Evolutionary conservation across 2,797 vertebrate species (phyloP).

Genomic region (Echiichthys vipera): DNA sequence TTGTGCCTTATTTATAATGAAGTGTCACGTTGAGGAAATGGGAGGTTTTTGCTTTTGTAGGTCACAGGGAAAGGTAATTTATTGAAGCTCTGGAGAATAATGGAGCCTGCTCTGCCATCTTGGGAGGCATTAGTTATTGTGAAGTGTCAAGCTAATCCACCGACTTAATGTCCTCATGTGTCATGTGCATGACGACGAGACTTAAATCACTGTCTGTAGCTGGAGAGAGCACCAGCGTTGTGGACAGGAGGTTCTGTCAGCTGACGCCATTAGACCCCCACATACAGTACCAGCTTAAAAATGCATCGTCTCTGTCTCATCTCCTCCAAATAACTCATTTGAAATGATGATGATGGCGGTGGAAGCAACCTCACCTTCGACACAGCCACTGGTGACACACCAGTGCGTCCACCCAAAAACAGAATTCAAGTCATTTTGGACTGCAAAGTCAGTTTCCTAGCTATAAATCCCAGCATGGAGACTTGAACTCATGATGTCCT

Average conservation of each 20-base stretch:
- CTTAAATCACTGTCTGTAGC: conserved; percentile 57
- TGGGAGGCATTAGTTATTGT: conserved; percentile 74
- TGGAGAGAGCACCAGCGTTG: conserved; percentile 2
- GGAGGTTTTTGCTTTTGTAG: conserved; percentile 65
- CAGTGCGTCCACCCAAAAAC: neutral
- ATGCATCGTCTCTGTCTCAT: conserved; percentile 41
- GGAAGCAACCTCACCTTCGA: conserved; percentile 20
- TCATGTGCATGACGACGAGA: conserved; percentile 41
- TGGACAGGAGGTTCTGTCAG: conserved; percentile 29
- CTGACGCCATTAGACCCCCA: conserved; percentile 37
- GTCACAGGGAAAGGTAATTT: conserved; percentile 73
- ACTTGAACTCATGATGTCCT: neutral
- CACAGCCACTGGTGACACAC: conserved; percentile 8
- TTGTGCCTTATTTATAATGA: conserved; percentile 68
- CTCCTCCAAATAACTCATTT: conserved; percentile 39
- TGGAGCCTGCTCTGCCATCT: conserved; percentile 65
- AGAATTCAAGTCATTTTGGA: neutral
- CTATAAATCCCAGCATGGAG: neutral
- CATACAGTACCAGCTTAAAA: conserved; percentile 48
- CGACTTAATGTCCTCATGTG: conserved; percentile 63
- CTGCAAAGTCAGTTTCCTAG: neutral
- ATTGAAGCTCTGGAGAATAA: conserved; percentile 70
- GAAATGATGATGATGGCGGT: conserved; percentile 22
- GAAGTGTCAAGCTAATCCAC: conserved; percentile 68
- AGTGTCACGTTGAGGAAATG: conserved; percentile 70